phyloP scores from a whole-genome alignment of 2,113 vertebrate species.

The Hippoglossus stenolepis region DNA sequence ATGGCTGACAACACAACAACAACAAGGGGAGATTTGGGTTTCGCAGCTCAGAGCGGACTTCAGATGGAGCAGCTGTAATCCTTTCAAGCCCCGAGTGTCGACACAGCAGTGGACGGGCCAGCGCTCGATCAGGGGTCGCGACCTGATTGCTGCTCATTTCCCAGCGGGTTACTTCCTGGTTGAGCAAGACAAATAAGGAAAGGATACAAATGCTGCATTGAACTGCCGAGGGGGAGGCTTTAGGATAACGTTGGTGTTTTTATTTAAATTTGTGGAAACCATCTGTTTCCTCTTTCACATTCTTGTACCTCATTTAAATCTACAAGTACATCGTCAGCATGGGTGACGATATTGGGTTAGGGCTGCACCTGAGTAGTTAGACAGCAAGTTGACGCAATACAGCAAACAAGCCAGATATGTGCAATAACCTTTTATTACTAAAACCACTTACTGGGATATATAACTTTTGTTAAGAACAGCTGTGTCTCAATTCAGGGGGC shows the following conservation, averaged over 20 bases:
- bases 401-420: too few relatives aligned
- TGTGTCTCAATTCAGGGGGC: too few relatives aligned
- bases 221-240: neutral
- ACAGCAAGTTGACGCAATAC: too few relatives aligned
- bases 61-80: constrained; percentile 54
- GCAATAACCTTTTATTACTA: too few relatives aligned
- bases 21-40: constrained; percentile 12
- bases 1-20: constrained; percentile 48
- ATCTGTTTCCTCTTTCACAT: neutral
- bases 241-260: constrained; percentile 2
- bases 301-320: neutral
- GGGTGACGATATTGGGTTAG: neutral
- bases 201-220: constrained; percentile 29
- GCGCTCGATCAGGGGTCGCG: constrained; percentile 35
- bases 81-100: constrained; percentile 32
- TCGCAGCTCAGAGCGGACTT: constrained; percentile 25
- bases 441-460: too few relatives aligned
- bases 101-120: constrained; percentile 27
- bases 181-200: constrained; percentile 37
- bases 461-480: too few relatives aligned
- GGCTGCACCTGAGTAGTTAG: too few relatives aligned
- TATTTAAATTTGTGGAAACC: neutral
- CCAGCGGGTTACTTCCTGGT: constrained; percentile 54
- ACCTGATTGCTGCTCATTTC: constrained; percentile 49
- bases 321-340: constrained; percentile 7